Conservation (phyloP, 1,140 invertebrate species). For the Polypedilum pembai region DNA sequence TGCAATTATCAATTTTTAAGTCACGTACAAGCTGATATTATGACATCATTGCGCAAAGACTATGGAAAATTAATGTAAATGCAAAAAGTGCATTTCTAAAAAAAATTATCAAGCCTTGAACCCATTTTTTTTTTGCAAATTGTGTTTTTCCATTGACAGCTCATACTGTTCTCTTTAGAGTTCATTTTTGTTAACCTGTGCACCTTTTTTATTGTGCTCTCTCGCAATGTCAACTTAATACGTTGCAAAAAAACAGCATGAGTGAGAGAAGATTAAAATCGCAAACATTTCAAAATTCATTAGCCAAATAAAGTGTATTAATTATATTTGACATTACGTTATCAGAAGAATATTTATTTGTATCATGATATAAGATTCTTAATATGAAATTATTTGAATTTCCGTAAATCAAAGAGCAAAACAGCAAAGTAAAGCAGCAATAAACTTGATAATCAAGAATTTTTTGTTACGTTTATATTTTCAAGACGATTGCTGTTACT, state of each 20-base stretch:
- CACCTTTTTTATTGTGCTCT: background rate
- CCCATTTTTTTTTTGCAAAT: background rate
- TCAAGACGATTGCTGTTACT: background rate
- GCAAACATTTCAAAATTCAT: no score
- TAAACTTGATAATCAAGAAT: conserved; percentile 6
- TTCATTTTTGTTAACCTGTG: background rate
- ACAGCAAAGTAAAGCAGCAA: background rate
- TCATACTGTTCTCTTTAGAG: background rate
- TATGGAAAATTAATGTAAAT: no score
- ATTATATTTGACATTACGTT: no score
- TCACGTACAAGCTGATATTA: background rate
- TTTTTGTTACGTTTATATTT: background rate
- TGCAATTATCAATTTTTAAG: background rate
- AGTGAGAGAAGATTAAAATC: no score
- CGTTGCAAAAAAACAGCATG: no score
- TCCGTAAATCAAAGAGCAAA: background rate
- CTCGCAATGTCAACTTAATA: no score
- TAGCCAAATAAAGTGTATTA: no score
- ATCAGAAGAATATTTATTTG: no score
- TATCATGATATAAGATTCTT: no score
- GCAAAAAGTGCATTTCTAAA: background rate
- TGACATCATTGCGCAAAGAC: background rate
- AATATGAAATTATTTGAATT: background rate
- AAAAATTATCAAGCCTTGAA: conserved; percentile 12
- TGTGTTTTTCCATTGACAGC: no score